Evolutionary conservation across 2,797 vertebrate genomes (phyloP).

Genomic region (Gallirallus australis): DNA sequence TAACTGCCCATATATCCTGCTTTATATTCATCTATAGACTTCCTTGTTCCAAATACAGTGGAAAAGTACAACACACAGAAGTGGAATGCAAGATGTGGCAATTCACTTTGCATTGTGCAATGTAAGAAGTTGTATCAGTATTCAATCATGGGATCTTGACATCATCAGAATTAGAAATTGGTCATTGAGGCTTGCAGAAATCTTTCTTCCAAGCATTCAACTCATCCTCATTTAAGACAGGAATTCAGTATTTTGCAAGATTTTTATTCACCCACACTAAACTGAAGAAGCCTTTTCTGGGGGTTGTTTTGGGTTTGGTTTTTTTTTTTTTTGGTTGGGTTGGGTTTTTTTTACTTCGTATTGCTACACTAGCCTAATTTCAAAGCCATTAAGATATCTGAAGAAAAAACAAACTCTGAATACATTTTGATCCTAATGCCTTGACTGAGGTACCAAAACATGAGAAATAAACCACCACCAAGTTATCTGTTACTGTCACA

Average conservation of each 20-base stretch:
- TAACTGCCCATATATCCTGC: background rate
- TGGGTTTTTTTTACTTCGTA: background rate
- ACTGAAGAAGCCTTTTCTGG: background rate
- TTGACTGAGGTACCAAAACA: background rate
- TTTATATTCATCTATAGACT: background rate
- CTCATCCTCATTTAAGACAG: background rate
- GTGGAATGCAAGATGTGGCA: background rate
- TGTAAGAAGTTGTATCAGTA: accelerated
- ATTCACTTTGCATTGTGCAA: background rate
- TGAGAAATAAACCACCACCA: background rate
- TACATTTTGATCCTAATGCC: background rate
- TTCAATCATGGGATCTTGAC: background rate
- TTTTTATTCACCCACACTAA: background rate
- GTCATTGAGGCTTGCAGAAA: background rate
- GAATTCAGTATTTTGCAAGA: background rate
- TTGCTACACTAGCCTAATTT: background rate
- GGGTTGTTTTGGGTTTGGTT: background rate
- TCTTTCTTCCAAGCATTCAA: background rate
- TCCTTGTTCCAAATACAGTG: background rate
- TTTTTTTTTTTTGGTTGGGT: background rate
- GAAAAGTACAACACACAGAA: background rate
- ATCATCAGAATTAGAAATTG: background rate
- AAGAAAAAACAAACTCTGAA: background rate
- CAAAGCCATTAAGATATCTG: background rate
- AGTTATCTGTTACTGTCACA: background rate